These are phyloP conservation scores for Donacobius atricapilla DNA, from an alignment of 2,113 vertebrate genomes.

Conservation along the genomic window DNA sequence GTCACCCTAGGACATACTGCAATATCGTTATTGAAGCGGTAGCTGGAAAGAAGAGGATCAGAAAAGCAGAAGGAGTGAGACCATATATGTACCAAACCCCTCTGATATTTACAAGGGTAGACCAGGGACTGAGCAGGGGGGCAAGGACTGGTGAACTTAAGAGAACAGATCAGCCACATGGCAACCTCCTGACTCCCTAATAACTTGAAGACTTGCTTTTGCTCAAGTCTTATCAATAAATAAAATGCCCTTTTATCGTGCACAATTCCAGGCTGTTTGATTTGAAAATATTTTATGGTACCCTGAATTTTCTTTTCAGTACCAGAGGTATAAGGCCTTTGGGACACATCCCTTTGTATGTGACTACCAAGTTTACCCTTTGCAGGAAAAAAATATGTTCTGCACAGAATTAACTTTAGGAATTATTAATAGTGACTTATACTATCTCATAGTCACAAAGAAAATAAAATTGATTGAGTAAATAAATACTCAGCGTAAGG, in stretches of 20 bases:
- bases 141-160: neutral
- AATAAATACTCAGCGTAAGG: neutral
- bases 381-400: neutral
- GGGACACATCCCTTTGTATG: neutral
- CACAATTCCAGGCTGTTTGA: neutral
- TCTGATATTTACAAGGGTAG: neutral
- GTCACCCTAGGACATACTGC: neutral
- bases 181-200: neutral
- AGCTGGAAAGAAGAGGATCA: neutral
- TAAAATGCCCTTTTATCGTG: neutral
- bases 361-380: neutral
- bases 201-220: neutral
- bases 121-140: fast-evolving
- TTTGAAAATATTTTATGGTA: neutral
- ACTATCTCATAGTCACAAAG: neutral
- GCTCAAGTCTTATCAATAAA: neutral
- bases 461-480: neutral
- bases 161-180: neutral
- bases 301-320: neutral
- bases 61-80: neutral
- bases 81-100: neutral
- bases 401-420: neutral
- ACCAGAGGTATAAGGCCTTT: neutral
- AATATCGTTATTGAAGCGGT: neutral
- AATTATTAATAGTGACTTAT: neutral